These are phyloP conservation scores for Entomobrya proxima DNA, from an alignment of 2,888 invertebrate genomes.

Conservation along the genomic window DNA sequence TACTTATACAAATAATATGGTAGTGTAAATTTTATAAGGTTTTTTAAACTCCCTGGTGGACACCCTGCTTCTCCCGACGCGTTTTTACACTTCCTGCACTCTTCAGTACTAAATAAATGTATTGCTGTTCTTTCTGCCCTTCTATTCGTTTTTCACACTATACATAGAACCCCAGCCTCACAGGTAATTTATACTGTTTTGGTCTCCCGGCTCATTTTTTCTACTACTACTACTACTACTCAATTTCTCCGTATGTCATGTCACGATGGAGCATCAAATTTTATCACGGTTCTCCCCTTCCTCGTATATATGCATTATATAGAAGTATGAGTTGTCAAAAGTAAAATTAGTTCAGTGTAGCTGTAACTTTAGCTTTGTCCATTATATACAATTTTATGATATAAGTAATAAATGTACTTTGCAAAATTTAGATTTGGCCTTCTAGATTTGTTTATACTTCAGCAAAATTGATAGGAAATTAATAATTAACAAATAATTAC, in stretches of 20 bases:
- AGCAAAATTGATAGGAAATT: too few species aligned
- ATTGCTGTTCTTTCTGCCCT: constrained; percentile 17
- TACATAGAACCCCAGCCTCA: constrained; percentile 43
- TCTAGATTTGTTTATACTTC: too few species aligned
- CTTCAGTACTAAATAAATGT: not conserved
- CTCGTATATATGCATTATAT: not conserved
- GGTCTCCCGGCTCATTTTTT: constrained; percentile 45
- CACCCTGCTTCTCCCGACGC: constrained; percentile 28
- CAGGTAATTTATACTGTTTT: constrained; percentile 56
- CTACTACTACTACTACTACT: constrained; percentile 13
- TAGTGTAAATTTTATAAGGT: not conserved
- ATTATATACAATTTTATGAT: too few species aligned
- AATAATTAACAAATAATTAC: too few species aligned
- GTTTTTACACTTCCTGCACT: constrained; percentile 32
- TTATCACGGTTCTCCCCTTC: not conserved
- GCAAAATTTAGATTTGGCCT: too few species aligned
- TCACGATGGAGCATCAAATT: not conserved
- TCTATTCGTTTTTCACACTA: constrained; percentile 38
- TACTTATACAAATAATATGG: not conserved
- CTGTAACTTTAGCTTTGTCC: too few species aligned
- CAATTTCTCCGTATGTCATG: constrained; percentile 35
- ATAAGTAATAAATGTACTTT: too few species aligned
- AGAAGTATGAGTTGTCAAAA: too few species aligned
- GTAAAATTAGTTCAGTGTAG: too few species aligned
- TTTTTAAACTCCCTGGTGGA: constrained; percentile 46